These are phyloP conservation scores for Troides aeacus DNA, from an alignment of 2,888 invertebrate species.

Conservation along the genomic window DNA sequence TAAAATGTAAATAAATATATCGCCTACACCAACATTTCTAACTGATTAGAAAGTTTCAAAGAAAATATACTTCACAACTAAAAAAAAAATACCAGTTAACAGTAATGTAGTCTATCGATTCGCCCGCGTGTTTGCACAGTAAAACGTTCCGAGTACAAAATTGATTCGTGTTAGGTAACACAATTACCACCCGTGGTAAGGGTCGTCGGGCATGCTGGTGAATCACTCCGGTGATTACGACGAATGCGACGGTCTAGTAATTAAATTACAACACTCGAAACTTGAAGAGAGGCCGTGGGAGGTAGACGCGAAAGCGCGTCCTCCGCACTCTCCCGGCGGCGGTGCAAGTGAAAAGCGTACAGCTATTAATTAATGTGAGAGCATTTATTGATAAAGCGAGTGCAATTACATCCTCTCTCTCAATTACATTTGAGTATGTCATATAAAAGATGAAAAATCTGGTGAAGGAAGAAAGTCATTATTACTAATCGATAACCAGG, in stretches of 20 bases:
- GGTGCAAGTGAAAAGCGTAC: conserved; percentile 15
- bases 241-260: conserved; percentile 52
- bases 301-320: conserved; percentile 39
- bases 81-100: conserved; percentile 6
- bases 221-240: conserved; percentile 57
- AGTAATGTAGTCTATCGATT: conserved; percentile 10
- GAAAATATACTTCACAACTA: conserved; percentile 7
- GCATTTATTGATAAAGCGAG: not conserved
- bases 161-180: conserved; percentile 32
- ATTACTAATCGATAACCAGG: too few relatives aligned
- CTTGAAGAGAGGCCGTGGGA: conserved; percentile 45
- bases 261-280: conserved; percentile 61
- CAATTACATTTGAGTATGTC: not conserved
- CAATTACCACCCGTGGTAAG: conserved; percentile 35
- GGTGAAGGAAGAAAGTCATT: too few relatives aligned
- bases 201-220: conserved; percentile 39
- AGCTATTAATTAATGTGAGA: not conserved
- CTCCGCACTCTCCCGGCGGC: conserved; percentile 34
- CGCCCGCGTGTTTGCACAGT: conserved; percentile 17
- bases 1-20: conserved; percentile 2
- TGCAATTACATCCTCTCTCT: too few relatives aligned
- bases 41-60: conserved; percentile 11
- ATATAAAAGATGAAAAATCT: not conserved
- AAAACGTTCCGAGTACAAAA: conserved; percentile 24
- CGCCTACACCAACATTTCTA: conserved; percentile 4